Conservation (phyloP, 2,888 invertebrate genomes). For the Dolomedes plantarius region DNA sequence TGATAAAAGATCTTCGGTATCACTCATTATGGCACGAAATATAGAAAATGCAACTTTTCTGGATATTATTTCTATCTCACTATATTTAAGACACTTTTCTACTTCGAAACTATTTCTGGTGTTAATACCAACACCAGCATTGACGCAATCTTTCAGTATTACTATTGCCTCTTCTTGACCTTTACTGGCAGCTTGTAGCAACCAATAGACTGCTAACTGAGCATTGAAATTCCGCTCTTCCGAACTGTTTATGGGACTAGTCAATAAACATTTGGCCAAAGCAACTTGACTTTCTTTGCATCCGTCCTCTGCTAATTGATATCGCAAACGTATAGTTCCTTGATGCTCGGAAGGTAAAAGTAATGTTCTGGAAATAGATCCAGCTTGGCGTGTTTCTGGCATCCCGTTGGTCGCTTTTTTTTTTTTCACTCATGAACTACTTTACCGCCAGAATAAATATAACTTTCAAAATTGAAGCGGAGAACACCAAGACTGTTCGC, state of each 20-base stretch:
- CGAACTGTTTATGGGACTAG: slow-evolving; percentile 79
- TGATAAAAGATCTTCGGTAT: slow-evolving; percentile 54
- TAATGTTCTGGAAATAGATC: slow-evolving; percentile 58
- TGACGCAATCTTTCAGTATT: slow-evolving; percentile 80
- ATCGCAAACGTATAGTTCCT: slow-evolving; percentile 74
- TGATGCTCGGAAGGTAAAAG: slow-evolving; percentile 47
- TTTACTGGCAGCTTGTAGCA: slow-evolving; percentile 94
- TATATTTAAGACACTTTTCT: slow-evolving; percentile 61
- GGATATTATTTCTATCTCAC: slow-evolving; percentile 51
- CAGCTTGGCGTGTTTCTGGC: slow-evolving; percentile 41
- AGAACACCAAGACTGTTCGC: slow-evolving; percentile 25
- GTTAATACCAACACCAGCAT: slow-evolving; percentile 49
- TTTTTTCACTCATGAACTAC: slow-evolving; percentile 22
- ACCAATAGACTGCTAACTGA: slow-evolving; percentile 90
- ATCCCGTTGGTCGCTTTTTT: slow-evolving; percentile 66
- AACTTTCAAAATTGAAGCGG: slow-evolving; percentile 32
- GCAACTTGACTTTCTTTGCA: slow-evolving; percentile 93
- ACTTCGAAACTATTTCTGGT: slow-evolving; percentile 40
- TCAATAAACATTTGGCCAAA: slow-evolving; percentile 87
- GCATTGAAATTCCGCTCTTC: slow-evolving; percentile 78
- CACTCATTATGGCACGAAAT: slow-evolving; percentile 56
- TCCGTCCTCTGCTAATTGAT: slow-evolving; percentile 86
- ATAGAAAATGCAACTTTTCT: slow-evolving; percentile 44
- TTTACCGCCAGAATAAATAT: slow-evolving; percentile 49
- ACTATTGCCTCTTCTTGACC: slow-evolving; percentile 91